Conservation (phyloP, 2,797 vertebrate genomes). For the Hydrolagus colliei region DNA sequence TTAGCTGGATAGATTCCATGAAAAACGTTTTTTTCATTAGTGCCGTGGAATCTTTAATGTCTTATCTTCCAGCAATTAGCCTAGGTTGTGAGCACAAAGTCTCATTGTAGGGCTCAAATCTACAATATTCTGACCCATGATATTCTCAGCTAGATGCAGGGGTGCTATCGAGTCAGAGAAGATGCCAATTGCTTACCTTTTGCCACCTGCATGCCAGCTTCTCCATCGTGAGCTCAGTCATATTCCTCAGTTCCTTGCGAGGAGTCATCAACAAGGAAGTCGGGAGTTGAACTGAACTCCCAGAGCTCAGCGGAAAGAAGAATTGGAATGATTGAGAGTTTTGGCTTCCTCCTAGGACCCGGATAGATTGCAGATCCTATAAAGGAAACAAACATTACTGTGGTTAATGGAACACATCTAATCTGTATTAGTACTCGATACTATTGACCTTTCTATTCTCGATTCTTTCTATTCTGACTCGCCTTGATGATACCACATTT, state of each 20-base stretch:
- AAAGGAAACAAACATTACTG: no score
- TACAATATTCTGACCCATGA: no score
- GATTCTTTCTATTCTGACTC: not conserved
- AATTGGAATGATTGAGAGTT: slow-evolving; percentile 74
- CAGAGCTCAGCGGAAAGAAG: slow-evolving; percentile 69
- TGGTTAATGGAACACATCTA: not conserved
- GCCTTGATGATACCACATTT: not conserved
- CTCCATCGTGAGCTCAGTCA: slow-evolving; percentile 67
- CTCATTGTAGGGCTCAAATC: no score
- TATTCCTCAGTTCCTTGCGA: slow-evolving; percentile 66
- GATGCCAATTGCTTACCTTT: slow-evolving; percentile 59
- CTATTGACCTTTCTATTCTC: not conserved
- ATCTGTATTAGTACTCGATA: not conserved
- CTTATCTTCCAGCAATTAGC: no score
- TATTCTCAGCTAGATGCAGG: no score
- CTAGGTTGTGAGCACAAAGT: no score
- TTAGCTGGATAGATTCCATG: no score
- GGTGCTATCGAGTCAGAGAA: no score
- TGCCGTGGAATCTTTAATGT: no score
- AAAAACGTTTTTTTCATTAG: no score
- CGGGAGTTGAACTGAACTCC: slow-evolving; percentile 68
- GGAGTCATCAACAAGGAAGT: slow-evolving; percentile 66
- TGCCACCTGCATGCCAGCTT: slow-evolving; percentile 83
- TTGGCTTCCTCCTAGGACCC: slow-evolving; percentile 62
- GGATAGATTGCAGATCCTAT: slow-evolving; percentile 68